These are phyloP conservation scores for Argyra leucocephala DNA, from an alignment of 2,888 invertebrate species.

Conservation along the genomic window DNA sequence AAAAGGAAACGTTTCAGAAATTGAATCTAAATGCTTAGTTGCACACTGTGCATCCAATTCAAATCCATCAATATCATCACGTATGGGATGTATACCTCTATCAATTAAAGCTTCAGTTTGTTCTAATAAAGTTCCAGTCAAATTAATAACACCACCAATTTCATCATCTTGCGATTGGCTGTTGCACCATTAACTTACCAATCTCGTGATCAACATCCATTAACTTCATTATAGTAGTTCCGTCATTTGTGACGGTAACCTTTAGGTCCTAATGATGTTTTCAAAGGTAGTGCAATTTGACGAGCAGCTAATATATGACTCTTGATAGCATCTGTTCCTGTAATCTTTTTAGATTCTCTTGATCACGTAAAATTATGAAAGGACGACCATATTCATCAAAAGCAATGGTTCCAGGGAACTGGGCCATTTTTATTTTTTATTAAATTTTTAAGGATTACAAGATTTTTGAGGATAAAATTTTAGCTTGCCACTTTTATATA, in stretches of 20 bases:
- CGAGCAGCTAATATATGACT: conserved; percentile 96
- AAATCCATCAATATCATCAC: conserved; percentile 98
- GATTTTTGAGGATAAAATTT: not conserved
- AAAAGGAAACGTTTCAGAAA: conserved; percentile 83
- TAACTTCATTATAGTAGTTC: conserved; percentile 95
- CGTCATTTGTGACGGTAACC: conserved; percentile 98
- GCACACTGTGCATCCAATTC: conserved; percentile 91
- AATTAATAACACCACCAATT: conserved; percentile 92
- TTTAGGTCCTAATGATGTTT: conserved; percentile 92
- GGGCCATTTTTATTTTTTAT: conserved; percentile 32
- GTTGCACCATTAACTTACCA: conserved; percentile 93
- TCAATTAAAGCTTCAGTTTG: conserved; percentile 88
- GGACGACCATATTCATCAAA: conserved; percentile 99
- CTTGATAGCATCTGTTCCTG: conserved; percentile 96
- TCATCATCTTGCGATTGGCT: conserved; percentile 99
- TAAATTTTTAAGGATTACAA: not conserved
- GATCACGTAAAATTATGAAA: conserved; percentile 92
- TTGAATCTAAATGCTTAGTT: conserved; percentile 71
- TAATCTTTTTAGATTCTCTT: conserved; percentile 85
- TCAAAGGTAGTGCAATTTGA: conserved; percentile 78
- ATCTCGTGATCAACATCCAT: conserved; percentile 99
- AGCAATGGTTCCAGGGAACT: conserved; percentile 79
- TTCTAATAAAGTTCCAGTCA: conserved; percentile 79
- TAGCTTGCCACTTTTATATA: no score
- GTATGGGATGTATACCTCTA: conserved; percentile 95